Evolutionary conservation across 2,888 invertebrate species (phyloP), one percentile per base, ranked within the genome.

Genomic region (Criorhina ranunculi): DNA sequence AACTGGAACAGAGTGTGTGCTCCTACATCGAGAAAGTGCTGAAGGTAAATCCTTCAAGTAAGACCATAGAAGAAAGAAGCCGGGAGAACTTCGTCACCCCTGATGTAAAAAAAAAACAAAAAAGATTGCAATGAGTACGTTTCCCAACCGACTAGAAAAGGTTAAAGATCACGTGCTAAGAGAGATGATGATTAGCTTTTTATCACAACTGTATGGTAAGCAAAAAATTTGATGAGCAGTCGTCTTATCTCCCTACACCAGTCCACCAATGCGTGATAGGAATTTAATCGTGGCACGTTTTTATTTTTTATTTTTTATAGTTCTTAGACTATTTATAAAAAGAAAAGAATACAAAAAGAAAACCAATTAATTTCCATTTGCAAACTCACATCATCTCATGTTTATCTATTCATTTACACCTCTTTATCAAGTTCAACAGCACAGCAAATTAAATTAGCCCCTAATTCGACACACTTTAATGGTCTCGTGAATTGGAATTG

Each of bases 381-480:
- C 15, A 35, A 51, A 12, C 46, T 66, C 8, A 24, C 35, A 1
- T 2, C 3, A 49, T 57, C 17, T 11, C 2, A 19, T 8, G 17
- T 12, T 11, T 57, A 57, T 57, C 6, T 9, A 57, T 66, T 51
- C 35, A 75, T 57, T 67, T 19, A 19, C 51, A 33, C 15, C 15
- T 42, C 11, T 33, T 42, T 53, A 24, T 24, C 24, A 24, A 24
- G 24, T 4, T 33, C 57, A 60, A 42, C 31, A 49, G 35, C 29
- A 59, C 12, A 12, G 24, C 67, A 44, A 69, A 77, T 77, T 69
- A 33, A 60, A 77, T 77, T 77, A 77, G 35, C 77, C 15, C 67
- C 12, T 33, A 11, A 33, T 69, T 69, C 29, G 59, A 53, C 51
- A 29, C 42, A 49, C 35, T 60, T 66, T 55, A 44, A 57, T 11